Evolutionary conservation across 2,113 vertebrate genomes (phyloP).

Genomic region (Rhea americana): DNA sequence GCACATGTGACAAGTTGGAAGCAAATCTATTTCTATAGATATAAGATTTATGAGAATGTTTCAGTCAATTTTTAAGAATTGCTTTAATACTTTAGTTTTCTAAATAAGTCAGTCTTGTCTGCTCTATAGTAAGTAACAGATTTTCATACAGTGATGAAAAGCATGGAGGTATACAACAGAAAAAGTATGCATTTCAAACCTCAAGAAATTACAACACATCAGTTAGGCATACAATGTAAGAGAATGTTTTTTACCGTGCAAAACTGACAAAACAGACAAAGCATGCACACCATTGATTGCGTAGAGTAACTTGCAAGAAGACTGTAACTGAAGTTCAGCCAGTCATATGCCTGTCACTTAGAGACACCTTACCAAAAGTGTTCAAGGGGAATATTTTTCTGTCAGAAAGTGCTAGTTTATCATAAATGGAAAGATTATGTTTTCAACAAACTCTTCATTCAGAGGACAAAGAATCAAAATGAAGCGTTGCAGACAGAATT

Average conservation of each 20-base stretch:
- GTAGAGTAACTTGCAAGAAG: background rate
- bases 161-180: too few species aligned
- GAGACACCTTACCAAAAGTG: background rate
- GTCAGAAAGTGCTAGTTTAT: background rate
- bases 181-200: background rate
- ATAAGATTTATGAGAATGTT: background rate
- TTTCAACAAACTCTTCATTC: background rate
- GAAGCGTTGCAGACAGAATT: background rate
- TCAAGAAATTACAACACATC: background rate
- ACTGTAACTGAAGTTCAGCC: fast-evolving
- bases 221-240: background rate
- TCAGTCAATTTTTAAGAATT: background rate
- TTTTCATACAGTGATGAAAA: background rate
- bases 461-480: background rate
- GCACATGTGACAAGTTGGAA: background rate
- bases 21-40: background rate
- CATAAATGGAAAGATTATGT: background rate
- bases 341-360: background rate
- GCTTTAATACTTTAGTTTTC: background rate
- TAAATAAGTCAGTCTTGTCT: background rate
- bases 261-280: background rate
- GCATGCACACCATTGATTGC: fast-evolving
- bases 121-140: background rate
- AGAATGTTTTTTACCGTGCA: background rate
- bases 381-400: background rate